Evolutionary conservation across 2,113 vertebrate genomes (phyloP), one percentile per base, ranked within the genome.

Genomic region (Nestor notabilis): DNA sequence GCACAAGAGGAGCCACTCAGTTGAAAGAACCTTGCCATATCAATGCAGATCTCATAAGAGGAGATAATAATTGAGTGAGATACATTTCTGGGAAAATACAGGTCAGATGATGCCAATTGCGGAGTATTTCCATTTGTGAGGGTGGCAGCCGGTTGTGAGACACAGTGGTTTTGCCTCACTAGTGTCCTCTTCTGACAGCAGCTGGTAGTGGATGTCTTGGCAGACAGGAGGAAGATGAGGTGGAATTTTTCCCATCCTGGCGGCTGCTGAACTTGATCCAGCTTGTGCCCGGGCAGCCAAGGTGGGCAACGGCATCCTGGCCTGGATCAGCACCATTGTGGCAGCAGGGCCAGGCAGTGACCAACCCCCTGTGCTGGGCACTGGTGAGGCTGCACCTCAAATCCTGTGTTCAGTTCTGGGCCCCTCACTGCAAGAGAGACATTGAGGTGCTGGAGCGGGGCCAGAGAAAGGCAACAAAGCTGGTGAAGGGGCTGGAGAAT

Each of bases 111-210:
- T 70, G 43, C n/a, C 16, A 65, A 2, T 69, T 92, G 55, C n/a
- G 8, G 47, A 39, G 39, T 83, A 81, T 52, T 86, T 81, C 29
- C 81, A 1, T 78, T 78, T 69, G 41, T 53, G 44, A 71, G 44
- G 10, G 52, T 46, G 43, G 55, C 39, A 50, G 39, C 1, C 93
- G 79, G 10, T 52, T 37, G 18, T 43, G 64, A 33, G 61, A n/a
- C 35, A 16, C 4, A 1, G 0, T 13, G 6, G 1, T 56, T 56
- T 33, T 0, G 3, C 14, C 18, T 61, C 65, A 75, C 6, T 5
- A 3, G 27, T 49, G 46, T 27, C 16, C 16, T n/a, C 11, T 23
- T 82, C 66, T 86, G 50, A 39, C 0, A 3, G 56, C 55, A 86
- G 50, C 55, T 78, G 41, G 43, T 13, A 56, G 17, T 37, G 47